Evolutionary conservation across 2,113 vertebrate species (phyloP), one percentile per base, ranked within the genome.

Genomic region (Epinephelus cyanopodus): DNA sequence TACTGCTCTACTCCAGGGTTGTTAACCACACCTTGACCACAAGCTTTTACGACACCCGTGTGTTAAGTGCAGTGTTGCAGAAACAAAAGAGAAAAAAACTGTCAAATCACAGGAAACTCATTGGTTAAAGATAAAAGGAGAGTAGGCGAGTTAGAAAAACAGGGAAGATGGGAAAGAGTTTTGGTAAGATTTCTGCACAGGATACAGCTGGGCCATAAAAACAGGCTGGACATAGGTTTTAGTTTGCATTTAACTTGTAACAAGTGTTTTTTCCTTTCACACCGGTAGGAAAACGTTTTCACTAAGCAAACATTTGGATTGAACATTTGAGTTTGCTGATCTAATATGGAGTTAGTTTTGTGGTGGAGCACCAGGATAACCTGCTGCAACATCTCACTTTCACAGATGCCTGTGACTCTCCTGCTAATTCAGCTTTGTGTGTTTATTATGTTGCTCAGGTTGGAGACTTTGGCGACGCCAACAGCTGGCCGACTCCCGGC

Each of bases 401-500:
- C 18, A 21, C 27, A 54, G 54, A 60, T 7, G 37, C 71, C 14
- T 6, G 1, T 48, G 65, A 25, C 42, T 56, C 21, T 47, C 27
- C 37, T 60, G 2, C 61, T 69, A 14, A 63, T 57, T 27, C 33
- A 37, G 1, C 19, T 68, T 12, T 74, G 4, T 42, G 23, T 29
- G 17, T 29, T 45, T 39, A 17, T 8, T 48, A 56, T 27, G 87
- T 79, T 39, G 79, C 70, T 54, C 83, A 99, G 98, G 98, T 99
- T 81, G 97, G 98, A 86, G 98, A 99, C 88, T 99, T 99, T 0
- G 98, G 96, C 63, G 98, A 99, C 94, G 94, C 98, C 15, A 97
- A 97, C 89, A 99, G 97, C 84, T 99, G 98, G 98, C 98, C 98
- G 1, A 99, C 98, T 25, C 98, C 98, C 23, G 98, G 98, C 88